Base-by-base conservation (phyloP, 2,888 invertebrate genomes). In the Drosophila yooni region DNA sequence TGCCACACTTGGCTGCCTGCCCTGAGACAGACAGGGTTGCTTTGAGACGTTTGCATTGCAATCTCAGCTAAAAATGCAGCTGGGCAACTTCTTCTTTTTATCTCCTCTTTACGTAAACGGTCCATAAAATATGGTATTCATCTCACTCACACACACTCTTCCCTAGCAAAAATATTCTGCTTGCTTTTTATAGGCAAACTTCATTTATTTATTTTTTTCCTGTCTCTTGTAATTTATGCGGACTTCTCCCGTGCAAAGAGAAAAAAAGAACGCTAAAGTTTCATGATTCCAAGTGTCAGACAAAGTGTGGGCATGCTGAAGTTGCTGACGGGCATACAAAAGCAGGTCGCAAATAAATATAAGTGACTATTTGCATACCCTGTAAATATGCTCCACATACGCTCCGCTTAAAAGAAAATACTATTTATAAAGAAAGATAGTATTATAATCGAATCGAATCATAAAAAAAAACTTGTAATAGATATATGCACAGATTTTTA, bases 141-240 rank as follows among this genome's bases (percentile, higher is more conserved):
- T 68, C 80, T 67, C 61, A 34, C 43, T 54, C 54, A 48, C 29
- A 33, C 40, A 21, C 31, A 21, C 40, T n/a, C 54, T 33, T 38
- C 15, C 15, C 3, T 43, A 31, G 36, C 60, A 48, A 60, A 34
- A 58, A 56, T 46, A 27, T 57, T 54, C 51, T 69, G 51, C 54
- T 43, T 48, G 56, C 59, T 52, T 50, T 59, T 68, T 64, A 70
- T 84, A 75, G 81, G 83, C 74, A 74, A 83, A 83, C 76, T 74
- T 72, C 60, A 72, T 73, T 70, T 81, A 60, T 63, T 48, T 48
- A 13, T 46, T 50, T 50, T 50, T 62, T 67, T 40, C 25, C 13
- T 74, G 53, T 70, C 68, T 71, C 69, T 76, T 87, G 82, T 83
- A 88, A 88, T 88, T 88, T 86, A 88, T 86, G 87, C 82, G 74